Evolutionary conservation across 1,140 invertebrate species (phyloP), one percentile per base, ranked within the genome.

Genomic region (Zaprionus africanus): DNA sequence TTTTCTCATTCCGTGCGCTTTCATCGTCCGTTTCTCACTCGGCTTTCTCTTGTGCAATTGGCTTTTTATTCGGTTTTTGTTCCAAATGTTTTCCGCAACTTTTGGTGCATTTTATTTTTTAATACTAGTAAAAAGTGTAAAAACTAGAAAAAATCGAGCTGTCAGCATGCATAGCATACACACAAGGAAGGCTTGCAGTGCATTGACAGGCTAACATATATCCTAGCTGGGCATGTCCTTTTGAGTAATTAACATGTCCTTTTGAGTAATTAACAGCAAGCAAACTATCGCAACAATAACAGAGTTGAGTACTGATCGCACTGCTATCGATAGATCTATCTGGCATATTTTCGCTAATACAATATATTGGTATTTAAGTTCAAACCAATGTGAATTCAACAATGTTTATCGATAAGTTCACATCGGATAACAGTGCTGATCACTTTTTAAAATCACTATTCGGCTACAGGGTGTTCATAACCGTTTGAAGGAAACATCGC

Each of bases 121-220:
- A 57, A 62, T 66, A 54, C 26, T 62, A 34, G 72, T 41, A 49
- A 79, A 82, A 83, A 64, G 53, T 63, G 60, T 34, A 69, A 76
- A 82, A 82, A 82, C 64, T 67, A 81, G 58, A 68, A 82, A 87
- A 86, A 80, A 80, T 87, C 64, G 66, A 82, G 80, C 83, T 86
- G 83, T 86, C 83, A 80, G 64, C 84, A 64, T 61, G 72, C 78
- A 87, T 83, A 88, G 78, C 82, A 79, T 83, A 2, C 22, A 26
- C 11, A 57, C 31, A 13, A 13, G 53, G 36, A 43, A 9, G 17
- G 24, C 41, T 9, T 2, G n/a, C 41, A 7, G 6, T n/a, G n/a
- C 24, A 19, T 24, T 58, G 46, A 51, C 19, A 1, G 41, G 49
- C 54, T 57, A 19, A 17, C 17, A 13, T 24, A 31, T 51, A 36